phyloP scores from a whole-genome alignment of 1,140 invertebrate genomes.

The Sogatella furcifera region DNA sequence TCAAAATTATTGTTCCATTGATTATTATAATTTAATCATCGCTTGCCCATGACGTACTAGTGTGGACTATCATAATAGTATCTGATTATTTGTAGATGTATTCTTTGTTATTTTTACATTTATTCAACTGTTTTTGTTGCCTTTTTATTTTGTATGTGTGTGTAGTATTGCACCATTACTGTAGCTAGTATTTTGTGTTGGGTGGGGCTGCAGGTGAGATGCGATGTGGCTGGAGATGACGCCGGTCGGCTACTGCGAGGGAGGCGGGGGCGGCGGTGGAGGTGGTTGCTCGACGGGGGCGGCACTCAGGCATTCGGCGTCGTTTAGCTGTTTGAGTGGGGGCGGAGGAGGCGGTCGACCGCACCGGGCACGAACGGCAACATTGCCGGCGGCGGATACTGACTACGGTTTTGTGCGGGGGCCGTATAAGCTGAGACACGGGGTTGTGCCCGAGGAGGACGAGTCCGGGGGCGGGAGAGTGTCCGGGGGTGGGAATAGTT shows the following conservation, averaged over 20 bases:
- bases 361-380: conserved; percentile 38
- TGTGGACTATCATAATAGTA: too few relatives aligned
- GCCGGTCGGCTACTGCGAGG: conserved; percentile 11
- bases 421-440: conserved; percentile 12
- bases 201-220: background rate
- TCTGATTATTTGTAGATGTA: too few relatives aligned
- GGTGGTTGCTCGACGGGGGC: conserved; percentile 14
- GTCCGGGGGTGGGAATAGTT: conserved; percentile 31
- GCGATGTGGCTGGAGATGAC: conserved; percentile 19
- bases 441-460: conserved; percentile 22
- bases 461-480: conserved; percentile 18
- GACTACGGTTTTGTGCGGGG: conserved; percentile 27
- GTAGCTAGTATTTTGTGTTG: too few relatives aligned
- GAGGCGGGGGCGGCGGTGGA: conserved; percentile 14
- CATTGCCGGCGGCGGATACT: conserved; percentile 30
- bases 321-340: conserved; percentile 38
- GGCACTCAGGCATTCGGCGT: conserved; percentile 37
- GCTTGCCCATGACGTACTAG: too few relatives aligned
- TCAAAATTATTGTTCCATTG: too few relatives aligned
- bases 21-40: too few relatives aligned
- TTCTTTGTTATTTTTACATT: too few relatives aligned
- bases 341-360: conserved; percentile 26
- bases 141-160: too few relatives aligned
- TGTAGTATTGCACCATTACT: too few relatives aligned
- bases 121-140: too few relatives aligned